phyloP scores from a whole-genome alignment of 1,140 invertebrate genomes.

The Conus ventricosus region DNA sequence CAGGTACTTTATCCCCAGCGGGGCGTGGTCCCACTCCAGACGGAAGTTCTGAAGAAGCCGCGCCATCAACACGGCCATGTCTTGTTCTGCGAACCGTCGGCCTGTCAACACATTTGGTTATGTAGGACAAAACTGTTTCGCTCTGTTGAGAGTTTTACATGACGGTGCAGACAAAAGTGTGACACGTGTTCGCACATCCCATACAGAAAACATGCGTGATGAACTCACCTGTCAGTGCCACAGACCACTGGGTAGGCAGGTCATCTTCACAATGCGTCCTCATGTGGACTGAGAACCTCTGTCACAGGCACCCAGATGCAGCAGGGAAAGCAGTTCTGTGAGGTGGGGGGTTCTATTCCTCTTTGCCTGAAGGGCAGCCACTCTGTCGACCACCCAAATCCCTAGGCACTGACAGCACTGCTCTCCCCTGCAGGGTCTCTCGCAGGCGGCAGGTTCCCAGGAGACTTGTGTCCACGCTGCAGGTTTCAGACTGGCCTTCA shows the following conservation, averaged over 20 bases:
- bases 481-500: too few species aligned
- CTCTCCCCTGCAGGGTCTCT: too few species aligned
- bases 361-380: too few species aligned
- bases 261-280: background rate
- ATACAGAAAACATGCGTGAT: background rate
- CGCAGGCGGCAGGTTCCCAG: too few species aligned
- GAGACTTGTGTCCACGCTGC: too few species aligned
- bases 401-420: too few species aligned
- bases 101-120: too few species aligned
- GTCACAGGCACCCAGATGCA: too few species aligned
- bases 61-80: slow-evolving; percentile 73
- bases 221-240: background rate
- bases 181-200: background rate
- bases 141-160: slow-evolving; percentile 52
- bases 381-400: too few species aligned
- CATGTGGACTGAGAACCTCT: background rate
- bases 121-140: too few species aligned
- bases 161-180: background rate
- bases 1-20: slow-evolving; percentile 65
- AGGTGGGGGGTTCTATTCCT: too few species aligned
- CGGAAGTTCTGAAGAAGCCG: slow-evolving; percentile 75
- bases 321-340: too few species aligned
- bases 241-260: background rate
- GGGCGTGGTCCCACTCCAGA: slow-evolving; percentile 62
- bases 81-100: slow-evolving; percentile 73